Evolutionary conservation across 2,113 vertebrate genomes (phyloP).

Genomic region (Ophthalmolycus amberensis): DNA sequence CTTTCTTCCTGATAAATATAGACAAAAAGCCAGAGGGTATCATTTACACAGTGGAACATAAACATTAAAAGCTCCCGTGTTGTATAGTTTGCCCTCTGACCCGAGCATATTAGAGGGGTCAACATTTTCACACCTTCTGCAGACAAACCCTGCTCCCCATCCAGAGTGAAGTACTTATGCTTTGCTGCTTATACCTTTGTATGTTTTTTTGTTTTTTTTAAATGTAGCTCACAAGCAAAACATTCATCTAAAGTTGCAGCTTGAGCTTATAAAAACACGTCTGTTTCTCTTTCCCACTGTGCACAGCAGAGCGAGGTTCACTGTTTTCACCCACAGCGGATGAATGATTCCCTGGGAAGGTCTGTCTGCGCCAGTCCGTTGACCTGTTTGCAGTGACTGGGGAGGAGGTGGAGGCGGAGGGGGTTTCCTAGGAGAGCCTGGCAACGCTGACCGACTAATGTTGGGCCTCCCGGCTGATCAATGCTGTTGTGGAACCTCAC

Average conservation of each 20-base stretch:
- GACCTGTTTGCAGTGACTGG: slow-evolving; percentile 60
- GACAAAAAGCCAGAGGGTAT: slow-evolving; percentile 37
- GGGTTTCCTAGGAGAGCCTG: slow-evolving; percentile 70
- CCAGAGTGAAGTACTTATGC: slow-evolving; percentile 4
- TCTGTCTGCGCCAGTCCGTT: slow-evolving; percentile 58
- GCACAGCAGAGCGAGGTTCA: not conserved
- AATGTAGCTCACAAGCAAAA: slow-evolving; percentile 28
- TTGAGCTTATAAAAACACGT: slow-evolving; percentile 38
- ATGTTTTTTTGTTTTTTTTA: slow-evolving; percentile 15
- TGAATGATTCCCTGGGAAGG: slow-evolving; percentile 66
- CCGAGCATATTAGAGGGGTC: slow-evolving; percentile 42
- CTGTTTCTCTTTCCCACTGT: slow-evolving; percentile 15
- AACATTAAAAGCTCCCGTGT: slow-evolving; percentile 59
- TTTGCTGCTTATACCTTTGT: not conserved
- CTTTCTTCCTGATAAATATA: not conserved
- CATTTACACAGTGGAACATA: slow-evolving; percentile 54
- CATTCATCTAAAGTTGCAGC: not conserved
- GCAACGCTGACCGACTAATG: slow-evolving; percentile 56
- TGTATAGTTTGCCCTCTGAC: slow-evolving; percentile 62
- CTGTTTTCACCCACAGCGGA: slow-evolving; percentile 35
- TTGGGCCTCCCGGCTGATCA: slow-evolving; percentile 64
- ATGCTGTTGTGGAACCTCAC: slow-evolving; percentile 62
- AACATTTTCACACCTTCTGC: slow-evolving; percentile 52
- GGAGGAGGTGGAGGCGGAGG: not conserved
- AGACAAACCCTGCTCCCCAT: slow-evolving; percentile 45